These are phyloP conservation scores for Drosophila micromelanica DNA, from an alignment of 1,140 invertebrate species.

Conservation along the genomic window DNA sequence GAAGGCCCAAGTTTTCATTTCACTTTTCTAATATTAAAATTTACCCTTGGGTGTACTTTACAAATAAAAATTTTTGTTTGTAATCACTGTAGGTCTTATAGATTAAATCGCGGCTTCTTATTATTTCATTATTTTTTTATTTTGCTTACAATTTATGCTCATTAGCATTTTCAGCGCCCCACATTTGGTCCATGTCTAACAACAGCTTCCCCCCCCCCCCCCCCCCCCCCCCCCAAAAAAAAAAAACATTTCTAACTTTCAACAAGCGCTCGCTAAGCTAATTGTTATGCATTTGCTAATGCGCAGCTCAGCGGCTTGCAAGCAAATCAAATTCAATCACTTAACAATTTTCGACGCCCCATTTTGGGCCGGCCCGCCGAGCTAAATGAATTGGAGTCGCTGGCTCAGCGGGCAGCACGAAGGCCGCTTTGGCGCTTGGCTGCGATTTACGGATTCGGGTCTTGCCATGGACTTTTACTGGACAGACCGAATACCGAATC, in stretches of 20 bases:
- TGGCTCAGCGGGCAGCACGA: slow-evolving; percentile 34
- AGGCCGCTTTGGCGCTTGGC: slow-evolving; percentile 34
- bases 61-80: neutral
- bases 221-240: too few relatives aligned
- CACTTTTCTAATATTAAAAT: neutral
- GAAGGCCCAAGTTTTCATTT: too few relatives aligned
- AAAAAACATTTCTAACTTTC: slow-evolving; percentile 37
- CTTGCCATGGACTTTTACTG: slow-evolving; percentile 18
- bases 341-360: slow-evolving; percentile 55
- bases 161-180: slow-evolving; percentile 14
- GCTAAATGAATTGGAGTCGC: slow-evolving; percentile 42
- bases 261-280: slow-evolving; percentile 4
- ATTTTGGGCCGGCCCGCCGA: slow-evolving; percentile 35
- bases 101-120: neutral
- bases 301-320: slow-evolving; percentile 7
- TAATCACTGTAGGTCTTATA: neutral
- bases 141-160: neutral
- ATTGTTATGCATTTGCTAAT: slow-evolving; percentile 34
- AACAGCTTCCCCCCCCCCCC: slow-evolving; percentile 1
- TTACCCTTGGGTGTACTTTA: neutral
- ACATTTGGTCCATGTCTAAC: slow-evolving; percentile 23
- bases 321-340: slow-evolving; percentile 50
- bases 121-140: neutral
- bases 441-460: neutral
- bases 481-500: slow-evolving; percentile 2